phyloP scores from a whole-genome alignment of 2,888 invertebrate genomes.

The Hoplodrina blanda region DNA sequence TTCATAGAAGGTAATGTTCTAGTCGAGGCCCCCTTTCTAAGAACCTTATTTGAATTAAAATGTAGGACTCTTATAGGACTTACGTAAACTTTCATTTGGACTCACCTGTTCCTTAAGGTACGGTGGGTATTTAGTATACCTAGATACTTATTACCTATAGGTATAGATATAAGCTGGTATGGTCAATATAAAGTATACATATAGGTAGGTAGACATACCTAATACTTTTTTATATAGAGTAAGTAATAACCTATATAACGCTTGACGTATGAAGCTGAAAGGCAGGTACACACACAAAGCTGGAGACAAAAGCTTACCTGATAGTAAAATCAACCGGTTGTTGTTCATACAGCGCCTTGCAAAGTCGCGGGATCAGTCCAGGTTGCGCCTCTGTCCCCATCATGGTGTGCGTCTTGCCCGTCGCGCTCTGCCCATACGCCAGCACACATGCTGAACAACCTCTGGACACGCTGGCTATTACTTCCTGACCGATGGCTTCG shows the following conservation, averaged over 20 bases:
- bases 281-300: no score
- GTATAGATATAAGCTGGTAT: no score
- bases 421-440: constrained; percentile 94
- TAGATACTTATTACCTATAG: neutral
- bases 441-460: constrained; percentile 93
- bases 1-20: constrained; percentile 20
- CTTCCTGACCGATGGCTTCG: constrained; percentile 91
- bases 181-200: no score
- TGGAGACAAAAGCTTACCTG: constrained; percentile 70
- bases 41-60: constrained; percentile 19
- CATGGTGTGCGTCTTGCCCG: constrained; percentile 95
- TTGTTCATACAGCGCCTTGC: constrained; percentile 77
- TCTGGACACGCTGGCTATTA: constrained; percentile 91
- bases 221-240: no score
- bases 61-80: neutral
- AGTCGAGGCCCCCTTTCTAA: constrained; percentile 20
- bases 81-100: constrained; percentile 13
- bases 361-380: constrained; percentile 84
- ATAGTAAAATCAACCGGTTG: constrained; percentile 77
- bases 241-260: no score
- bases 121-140: neutral
- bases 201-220: no score
- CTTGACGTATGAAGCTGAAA: no score
- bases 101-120: neutral
- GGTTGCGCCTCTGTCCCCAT: constrained; percentile 90